phyloP scores from a whole-genome alignment of 37 sponge, comb jelly and placozoan species.

The Crambe crambe region DNA sequence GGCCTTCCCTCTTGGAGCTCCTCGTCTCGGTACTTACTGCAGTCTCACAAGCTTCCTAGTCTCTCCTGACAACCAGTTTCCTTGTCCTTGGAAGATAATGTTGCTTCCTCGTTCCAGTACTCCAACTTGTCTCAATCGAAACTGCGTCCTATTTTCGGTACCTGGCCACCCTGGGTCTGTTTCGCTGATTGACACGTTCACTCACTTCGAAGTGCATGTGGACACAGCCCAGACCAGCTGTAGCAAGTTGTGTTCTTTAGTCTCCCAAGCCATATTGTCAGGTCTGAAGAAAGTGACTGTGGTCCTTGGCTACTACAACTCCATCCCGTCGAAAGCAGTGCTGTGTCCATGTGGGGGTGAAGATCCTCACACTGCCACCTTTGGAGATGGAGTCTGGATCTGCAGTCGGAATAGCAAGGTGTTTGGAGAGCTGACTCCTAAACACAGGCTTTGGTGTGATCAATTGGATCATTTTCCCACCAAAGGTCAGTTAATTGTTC shows the following conservation, averaged over 20 bases:
- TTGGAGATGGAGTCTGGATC: not conserved
- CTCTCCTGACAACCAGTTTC: not conserved
- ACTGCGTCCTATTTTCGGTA: constrained; percentile 11
- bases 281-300: not conserved
- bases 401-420: not conserved
- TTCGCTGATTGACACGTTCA: constrained; percentile 12
- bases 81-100: constrained; percentile 24
- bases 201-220: constrained; percentile 22
- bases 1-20: not conserved
- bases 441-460: not conserved
- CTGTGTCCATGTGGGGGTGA: not conserved
- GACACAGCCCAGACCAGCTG: not conserved
- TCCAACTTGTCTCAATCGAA: constrained; percentile 15
- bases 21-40: constrained; percentile 14
- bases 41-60: not conserved
- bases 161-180: constrained; percentile 9
- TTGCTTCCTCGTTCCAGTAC: not conserved
- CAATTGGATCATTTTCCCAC: no score
- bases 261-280: not conserved
- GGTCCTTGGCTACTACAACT: not conserved
- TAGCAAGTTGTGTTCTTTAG: not conserved
- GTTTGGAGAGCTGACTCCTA: not conserved
- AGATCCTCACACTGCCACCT: not conserved
- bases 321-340: not conserved
- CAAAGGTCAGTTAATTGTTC: no score